Evolutionary conservation across 2,113 vertebrate species (phyloP).

Genomic region (Paedocypris sp.): DNA sequence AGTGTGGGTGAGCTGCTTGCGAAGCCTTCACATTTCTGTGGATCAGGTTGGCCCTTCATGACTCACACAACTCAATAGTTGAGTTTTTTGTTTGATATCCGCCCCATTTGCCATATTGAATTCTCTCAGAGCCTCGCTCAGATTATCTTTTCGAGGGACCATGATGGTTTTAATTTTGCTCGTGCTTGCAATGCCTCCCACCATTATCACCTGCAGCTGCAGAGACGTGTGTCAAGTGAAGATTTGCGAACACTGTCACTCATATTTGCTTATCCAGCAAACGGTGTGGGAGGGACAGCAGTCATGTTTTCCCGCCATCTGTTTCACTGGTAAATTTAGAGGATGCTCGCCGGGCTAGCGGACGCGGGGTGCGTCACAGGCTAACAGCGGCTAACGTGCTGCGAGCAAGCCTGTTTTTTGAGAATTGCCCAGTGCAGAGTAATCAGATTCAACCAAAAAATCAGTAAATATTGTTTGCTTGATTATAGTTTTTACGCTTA

Average conservation of each 20-base stretch:
- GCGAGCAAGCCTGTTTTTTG: constrained; percentile 53
- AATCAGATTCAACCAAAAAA: constrained; percentile 33
- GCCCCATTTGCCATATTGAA: too few relatives aligned
- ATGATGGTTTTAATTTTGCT: neutral
- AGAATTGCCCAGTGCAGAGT: constrained; percentile 40
- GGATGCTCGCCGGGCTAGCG: constrained; percentile 46
- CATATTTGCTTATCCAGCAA: constrained; percentile 4
- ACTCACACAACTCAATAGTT: too few relatives aligned
- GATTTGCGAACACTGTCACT: constrained; percentile 6
- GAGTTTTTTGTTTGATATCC: too few relatives aligned
- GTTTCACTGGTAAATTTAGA: constrained; percentile 57
- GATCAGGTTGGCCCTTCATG: too few relatives aligned
- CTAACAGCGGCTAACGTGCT: constrained; percentile 55
- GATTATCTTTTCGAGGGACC: neutral
- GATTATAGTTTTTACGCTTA: too few relatives aligned
- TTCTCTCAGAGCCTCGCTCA: too few relatives aligned
- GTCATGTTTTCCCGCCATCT: constrained; percentile 63
- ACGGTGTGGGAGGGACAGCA: constrained; percentile 45
- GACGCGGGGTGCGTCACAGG: constrained; percentile 43
- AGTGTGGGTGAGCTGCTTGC: neutral
- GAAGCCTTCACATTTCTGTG: neutral
- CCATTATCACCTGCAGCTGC: neutral
- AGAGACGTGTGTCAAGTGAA: neutral
- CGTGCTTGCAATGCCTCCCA: neutral
- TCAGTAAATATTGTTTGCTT: too few relatives aligned